Evolutionary conservation across 2,797 vertebrate genomes (phyloP).

Genomic region (Adrianichthys oophorus): DNA sequence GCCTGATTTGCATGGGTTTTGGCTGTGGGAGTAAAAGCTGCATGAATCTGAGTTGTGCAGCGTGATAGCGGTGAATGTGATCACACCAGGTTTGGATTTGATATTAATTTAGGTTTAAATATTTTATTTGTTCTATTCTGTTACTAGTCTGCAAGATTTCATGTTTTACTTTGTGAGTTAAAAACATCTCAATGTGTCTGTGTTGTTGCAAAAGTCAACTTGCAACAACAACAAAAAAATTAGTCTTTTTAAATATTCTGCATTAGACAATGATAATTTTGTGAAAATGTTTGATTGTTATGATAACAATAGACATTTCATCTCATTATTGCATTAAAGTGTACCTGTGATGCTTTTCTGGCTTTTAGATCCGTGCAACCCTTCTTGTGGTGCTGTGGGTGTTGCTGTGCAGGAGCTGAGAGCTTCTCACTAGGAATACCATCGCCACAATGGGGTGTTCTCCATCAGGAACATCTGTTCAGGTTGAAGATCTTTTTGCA

Average conservation of each 20-base stretch:
- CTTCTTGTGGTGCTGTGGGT: not conserved
- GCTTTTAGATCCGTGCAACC: not conserved
- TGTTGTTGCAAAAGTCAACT: too few relatives aligned
- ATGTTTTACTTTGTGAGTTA: not conserved
- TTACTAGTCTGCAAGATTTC: not conserved
- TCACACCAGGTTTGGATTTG: not conserved
- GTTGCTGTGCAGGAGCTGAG: not conserved
- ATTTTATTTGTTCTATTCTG: not conserved
- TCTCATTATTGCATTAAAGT: too few relatives aligned
- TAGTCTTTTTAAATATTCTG: too few relatives aligned
- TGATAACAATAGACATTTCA: too few relatives aligned
- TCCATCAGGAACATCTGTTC: not conserved
- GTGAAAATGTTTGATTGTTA: too few relatives aligned
- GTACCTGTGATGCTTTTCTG: not conserved
- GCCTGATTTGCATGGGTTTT: conserved; percentile 50
- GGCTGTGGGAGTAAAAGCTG: conserved; percentile 28
- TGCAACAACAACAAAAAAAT: too few relatives aligned
- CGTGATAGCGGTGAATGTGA: conserved; percentile 5
- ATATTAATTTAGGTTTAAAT: not conserved
- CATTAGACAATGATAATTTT: too few relatives aligned
- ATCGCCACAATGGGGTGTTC: not conserved
- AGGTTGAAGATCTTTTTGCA: not conserved
- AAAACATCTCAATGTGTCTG: too few relatives aligned
- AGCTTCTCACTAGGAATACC: not conserved
- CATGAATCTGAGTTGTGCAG: conserved; percentile 6